phyloP scores from a whole-genome alignment of 2,113 vertebrate species.

The Variabilichromis moorii region DNA sequence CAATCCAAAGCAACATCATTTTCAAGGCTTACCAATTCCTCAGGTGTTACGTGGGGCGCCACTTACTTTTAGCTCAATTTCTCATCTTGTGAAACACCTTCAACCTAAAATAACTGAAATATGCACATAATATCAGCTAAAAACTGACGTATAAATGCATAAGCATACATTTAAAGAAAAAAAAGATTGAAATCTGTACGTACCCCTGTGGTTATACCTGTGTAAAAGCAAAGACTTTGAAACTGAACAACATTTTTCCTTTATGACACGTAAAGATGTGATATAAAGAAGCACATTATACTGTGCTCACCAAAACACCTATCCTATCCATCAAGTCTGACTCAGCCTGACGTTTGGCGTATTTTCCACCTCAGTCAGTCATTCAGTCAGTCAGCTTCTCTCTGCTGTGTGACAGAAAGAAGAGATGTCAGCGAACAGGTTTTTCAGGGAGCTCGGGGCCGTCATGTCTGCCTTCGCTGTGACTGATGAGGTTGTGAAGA shows the following conservation, averaged over 20 bases:
- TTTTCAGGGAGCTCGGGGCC: constrained; percentile 62
- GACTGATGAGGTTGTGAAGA: constrained; percentile 65
- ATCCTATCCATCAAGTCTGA: constrained; percentile 51
- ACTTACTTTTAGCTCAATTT: neutral
- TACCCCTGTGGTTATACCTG: neutral
- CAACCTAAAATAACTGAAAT: neutral
- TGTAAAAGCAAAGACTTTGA: neutral
- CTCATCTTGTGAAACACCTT: neutral
- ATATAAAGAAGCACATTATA: neutral
- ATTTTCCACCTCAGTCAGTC: constrained; percentile 53
- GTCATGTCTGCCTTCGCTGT: constrained; percentile 54
- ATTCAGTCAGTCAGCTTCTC: constrained; percentile 43
- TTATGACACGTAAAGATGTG: neutral
- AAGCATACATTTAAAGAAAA: neutral
- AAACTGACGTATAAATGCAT: neutral
- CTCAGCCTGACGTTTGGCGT: constrained; percentile 15
- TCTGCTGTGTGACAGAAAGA: constrained; percentile 54
- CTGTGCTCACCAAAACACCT: constrained; percentile 24
- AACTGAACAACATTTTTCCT: neutral
- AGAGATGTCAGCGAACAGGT: constrained; percentile 68
- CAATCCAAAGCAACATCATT: neutral
- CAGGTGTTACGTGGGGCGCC: neutral
- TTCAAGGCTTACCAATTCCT: neutral
- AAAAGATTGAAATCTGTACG: neutral
- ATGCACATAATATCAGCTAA: neutral